phyloP scores from a whole-genome alignment of 2,113 vertebrate genomes.

The Percina caprodes region DNA sequence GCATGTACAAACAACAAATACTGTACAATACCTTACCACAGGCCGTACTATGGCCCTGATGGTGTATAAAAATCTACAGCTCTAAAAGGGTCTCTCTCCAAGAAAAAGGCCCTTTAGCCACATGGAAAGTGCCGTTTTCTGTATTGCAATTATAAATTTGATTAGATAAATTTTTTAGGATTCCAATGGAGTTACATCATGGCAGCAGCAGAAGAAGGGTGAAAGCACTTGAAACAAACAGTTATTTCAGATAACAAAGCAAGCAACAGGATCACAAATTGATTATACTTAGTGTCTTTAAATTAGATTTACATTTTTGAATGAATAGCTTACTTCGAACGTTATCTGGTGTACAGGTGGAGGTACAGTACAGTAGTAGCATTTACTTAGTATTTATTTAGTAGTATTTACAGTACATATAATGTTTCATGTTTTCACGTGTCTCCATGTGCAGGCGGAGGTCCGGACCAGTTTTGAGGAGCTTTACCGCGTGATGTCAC shows the following conservation, averaged over 20 bases:
- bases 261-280: not conserved
- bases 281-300: not conserved
- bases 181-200: constrained; percentile 4
- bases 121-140: constrained; percentile 3
- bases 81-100: not conserved
- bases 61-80: not conserved
- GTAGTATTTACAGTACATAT: not conserved
- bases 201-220: not conserved
- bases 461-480: constrained; percentile 92
- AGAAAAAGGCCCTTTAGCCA: constrained; percentile 16
- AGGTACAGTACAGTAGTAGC: not conserved
- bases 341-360: not conserved
- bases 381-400: no score
- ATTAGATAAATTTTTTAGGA: constrained; percentile 30
- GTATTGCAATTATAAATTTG: constrained; percentile 21
- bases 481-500: constrained; percentile 94
- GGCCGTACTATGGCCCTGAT: no score
- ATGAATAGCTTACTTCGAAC: not conserved
- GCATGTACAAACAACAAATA: no score
- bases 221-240: constrained; percentile 9
- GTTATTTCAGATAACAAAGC: not conserved
- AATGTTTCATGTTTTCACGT: no score
- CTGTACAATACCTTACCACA: no score
- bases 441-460: constrained; percentile 85
- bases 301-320: not conserved